These are phyloP conservation scores for Chaetophractus vellerosus DNA, from an alignment of 2,797 vertebrate species.

Conservation along the genomic window DNA sequence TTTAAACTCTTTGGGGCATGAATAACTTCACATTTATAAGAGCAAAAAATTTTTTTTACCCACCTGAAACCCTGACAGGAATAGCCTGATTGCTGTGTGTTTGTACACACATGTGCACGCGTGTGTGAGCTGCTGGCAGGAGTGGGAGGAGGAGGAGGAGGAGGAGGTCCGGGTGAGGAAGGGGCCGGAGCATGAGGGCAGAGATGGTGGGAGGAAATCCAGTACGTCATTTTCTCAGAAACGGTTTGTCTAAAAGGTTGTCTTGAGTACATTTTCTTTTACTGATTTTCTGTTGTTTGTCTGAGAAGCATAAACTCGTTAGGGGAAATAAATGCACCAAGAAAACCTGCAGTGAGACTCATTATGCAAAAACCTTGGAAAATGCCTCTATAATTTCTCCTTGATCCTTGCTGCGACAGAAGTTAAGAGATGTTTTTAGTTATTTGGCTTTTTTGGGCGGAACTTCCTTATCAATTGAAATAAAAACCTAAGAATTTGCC, in stretches of 20 bases:
- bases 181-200: not conserved
- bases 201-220: not conserved
- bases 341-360: constrained; percentile 14
- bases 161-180: not conserved
- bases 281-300: constrained; percentile 2
- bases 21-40: not conserved
- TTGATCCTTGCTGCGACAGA: not conserved
- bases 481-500: not conserved
- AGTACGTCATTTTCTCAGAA: not conserved
- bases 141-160: no score
- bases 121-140: not conserved
- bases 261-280: not conserved
- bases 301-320: not conserved
- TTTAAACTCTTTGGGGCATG: not conserved
- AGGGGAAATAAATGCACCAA: not conserved
- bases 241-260: not conserved
- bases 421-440: not conserved
- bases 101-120: not conserved
- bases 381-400: not conserved
- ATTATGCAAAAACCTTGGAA: constrained; percentile 10
- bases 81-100: not conserved
- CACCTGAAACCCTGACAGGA: not conserved
- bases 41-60: not conserved
- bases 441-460: not conserved
- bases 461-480: not conserved